Percentiles rank a stretch among this genome's conserved stretches.
Evolutionary conservation across 2,797 vertebrate species (phyloP).

Genomic region (Buphagus erythrorhynchus): DNA sequence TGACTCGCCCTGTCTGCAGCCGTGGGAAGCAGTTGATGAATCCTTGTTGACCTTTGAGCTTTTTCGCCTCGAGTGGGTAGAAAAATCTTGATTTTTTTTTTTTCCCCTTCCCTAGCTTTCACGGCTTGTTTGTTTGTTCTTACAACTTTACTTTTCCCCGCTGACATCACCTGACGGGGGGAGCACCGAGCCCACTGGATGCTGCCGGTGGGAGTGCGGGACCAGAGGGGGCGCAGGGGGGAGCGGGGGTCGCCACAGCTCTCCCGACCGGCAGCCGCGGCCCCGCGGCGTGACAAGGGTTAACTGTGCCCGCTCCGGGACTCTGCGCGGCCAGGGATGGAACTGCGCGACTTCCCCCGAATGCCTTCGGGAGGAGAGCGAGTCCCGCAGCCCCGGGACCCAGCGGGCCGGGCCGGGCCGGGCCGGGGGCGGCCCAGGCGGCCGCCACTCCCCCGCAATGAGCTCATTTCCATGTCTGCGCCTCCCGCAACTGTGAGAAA

Average conservation of each 20-base stretch:
- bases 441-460: constrained; percentile 71
- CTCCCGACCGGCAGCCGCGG: background rate
- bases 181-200: background rate
- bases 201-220: background rate
- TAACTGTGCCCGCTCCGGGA: background rate
- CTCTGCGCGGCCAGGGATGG: background rate
- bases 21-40: background rate
- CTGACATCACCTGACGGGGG: background rate
- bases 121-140: background rate
- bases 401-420: background rate
- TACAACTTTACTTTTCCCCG: background rate
- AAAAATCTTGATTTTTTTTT: background rate
- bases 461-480: constrained; percentile 76
- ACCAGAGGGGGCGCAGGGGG: too few relatives aligned
- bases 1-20: background rate
- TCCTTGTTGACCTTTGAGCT: background rate
- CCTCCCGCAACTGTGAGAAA: constrained; percentile 71
- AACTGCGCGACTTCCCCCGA: background rate
- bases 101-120: rapidly evolving
- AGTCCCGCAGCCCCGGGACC: background rate
- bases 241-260: background rate
- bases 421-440: constrained; percentile 9
- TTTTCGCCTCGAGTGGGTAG: background rate
- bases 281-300: background rate
- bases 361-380: background rate